Percentiles rank a stretch among this genome's conserved stretches.
These are phyloP conservation scores for Pleuronectes platessa DNA, from an alignment of 2,113 vertebrate species.

Conservation along the genomic window DNA sequence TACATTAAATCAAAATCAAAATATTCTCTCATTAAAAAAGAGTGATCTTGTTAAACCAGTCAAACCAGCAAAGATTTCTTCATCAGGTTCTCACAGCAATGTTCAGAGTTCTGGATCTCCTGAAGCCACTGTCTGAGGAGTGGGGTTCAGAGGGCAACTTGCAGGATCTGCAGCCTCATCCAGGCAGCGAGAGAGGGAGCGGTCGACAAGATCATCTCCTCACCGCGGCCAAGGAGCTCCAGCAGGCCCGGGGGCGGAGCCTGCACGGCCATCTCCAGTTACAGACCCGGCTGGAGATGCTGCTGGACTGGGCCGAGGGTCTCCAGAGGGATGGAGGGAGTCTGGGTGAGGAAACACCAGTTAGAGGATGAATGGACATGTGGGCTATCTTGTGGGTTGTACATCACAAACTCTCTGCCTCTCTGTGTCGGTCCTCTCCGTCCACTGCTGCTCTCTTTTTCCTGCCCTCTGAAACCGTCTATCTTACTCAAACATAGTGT, in stretches of 20 bases:
- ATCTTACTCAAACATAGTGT: neutral
- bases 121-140: slow-evolving; percentile 61
- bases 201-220: slow-evolving; percentile 66
- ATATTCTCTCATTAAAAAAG: neutral
- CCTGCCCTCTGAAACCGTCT: neutral
- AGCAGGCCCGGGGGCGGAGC: slow-evolving; percentile 74
- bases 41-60: neutral
- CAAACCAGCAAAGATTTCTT: neutral
- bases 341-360: slow-evolving; percentile 75
- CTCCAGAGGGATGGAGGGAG: slow-evolving; percentile 79
- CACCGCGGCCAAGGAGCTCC: slow-evolving; percentile 75
- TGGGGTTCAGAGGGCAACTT: slow-evolving; percentile 55
- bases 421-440: neutral
- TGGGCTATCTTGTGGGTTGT: neutral
- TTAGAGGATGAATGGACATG: neutral
- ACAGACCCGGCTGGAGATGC: slow-evolving; percentile 77
- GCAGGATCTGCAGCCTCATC: slow-evolving; percentile 25
- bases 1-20: neutral
- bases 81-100: slow-evolving; percentile 77
- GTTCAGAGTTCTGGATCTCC: slow-evolving; percentile 61
- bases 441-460: neutral
- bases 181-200: slow-evolving; percentile 45
- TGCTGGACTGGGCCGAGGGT: slow-evolving; percentile 69
- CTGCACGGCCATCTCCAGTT: slow-evolving; percentile 81
- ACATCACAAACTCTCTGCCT: neutral